Percentiles rank a stretch among this genome's conserved stretches.
These are phyloP conservation scores for Gobionotothen gibberifrons DNA, from an alignment of 2,797 vertebrate species.

Conservation along the genomic window DNA sequence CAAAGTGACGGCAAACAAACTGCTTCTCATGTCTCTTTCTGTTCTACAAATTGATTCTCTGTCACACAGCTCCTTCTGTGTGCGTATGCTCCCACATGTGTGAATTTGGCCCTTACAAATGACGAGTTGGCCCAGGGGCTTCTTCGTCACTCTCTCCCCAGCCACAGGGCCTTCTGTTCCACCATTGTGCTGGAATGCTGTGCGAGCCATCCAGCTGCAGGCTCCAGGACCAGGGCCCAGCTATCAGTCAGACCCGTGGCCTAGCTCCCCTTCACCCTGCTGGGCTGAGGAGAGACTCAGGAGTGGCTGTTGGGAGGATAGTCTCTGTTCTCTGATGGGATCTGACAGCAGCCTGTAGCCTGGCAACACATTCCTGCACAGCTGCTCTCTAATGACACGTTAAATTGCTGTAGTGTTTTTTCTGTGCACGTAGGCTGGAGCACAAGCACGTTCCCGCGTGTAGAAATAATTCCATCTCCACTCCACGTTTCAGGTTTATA, in stretches of 20 bases:
- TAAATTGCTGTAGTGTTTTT: no score
- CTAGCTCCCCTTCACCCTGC: conserved; percentile 33
- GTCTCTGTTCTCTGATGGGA: conserved; percentile 51
- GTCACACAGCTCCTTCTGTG: conserved; percentile 42
- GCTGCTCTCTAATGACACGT: conserved; percentile 32
- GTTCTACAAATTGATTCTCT: conserved; percentile 34
- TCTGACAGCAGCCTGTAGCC: conserved; percentile 61
- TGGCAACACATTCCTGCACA: conserved; percentile 63
- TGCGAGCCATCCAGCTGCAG: conserved; percentile 60
- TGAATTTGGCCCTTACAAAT: conserved; percentile 39
- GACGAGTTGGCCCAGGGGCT: conserved; percentile 19
- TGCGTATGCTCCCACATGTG: conserved; percentile 26
- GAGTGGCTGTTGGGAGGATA: conserved; percentile 39
- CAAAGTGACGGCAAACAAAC: conserved; percentile 63
- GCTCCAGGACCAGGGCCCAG: conserved; percentile 49
- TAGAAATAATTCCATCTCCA: conserved; percentile 46
- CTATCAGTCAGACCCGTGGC: conserved; percentile 56
- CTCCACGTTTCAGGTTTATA: conserved; percentile 47
- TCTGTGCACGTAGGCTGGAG: neutral
- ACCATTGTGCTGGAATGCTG: conserved; percentile 51
- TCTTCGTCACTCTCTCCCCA: conserved; percentile 42
- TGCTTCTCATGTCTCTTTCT: conserved; percentile 32
- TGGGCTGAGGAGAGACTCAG: conserved; percentile 29
- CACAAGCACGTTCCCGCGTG: conserved; percentile 1
- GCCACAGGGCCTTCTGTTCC: conserved; percentile 43